Conservation (phyloP, 2,113 vertebrate genomes). For the Scophthalmus maximus region DNA sequence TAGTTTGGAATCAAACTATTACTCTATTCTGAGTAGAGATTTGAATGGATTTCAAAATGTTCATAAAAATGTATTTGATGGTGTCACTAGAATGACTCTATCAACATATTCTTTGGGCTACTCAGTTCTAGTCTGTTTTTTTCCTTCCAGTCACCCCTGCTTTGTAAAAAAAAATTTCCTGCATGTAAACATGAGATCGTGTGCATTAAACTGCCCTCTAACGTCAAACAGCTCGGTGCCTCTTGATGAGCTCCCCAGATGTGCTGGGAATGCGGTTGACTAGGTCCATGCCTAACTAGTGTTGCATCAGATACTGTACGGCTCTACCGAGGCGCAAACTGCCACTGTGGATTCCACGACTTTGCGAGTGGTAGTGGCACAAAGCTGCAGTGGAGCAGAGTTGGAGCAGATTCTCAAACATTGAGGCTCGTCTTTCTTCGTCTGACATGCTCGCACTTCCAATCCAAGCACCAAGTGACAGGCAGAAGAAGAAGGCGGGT, state of each 20-base stretch:
- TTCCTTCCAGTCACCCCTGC: background rate
- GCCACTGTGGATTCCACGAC: slow-evolving; percentile 10
- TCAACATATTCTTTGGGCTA: background rate
- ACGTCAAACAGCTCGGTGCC: slow-evolving; percentile 9
- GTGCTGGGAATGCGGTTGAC: slow-evolving; percentile 11
- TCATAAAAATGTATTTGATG: too few relatives aligned
- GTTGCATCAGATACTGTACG: slow-evolving; percentile 47
- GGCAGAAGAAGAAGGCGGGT: slow-evolving; percentile 11
- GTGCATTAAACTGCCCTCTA: slow-evolving; percentile 1
- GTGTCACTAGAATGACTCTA: too few relatives aligned
- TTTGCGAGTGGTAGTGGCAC: background rate
- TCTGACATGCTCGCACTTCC: background rate
- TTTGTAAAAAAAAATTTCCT: too few relatives aligned
- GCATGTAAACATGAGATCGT: background rate
- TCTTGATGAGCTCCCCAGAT: slow-evolving; percentile 12
- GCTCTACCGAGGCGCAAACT: slow-evolving; percentile 12
- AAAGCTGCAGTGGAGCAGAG: slow-evolving; percentile 2
- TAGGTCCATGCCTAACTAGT: slow-evolving; percentile 17
- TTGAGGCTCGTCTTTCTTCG: slow-evolving; percentile 1
- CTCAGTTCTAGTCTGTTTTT: background rate
- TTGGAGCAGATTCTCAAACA: slow-evolving; percentile 1
- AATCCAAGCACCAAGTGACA: slow-evolving; percentile 7
- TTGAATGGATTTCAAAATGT: background rate
- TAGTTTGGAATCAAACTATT: background rate
- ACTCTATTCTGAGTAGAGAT: background rate